phyloP scores from a whole-genome alignment of 2,797 vertebrate genomes.

The Agapornis canus region DNA sequence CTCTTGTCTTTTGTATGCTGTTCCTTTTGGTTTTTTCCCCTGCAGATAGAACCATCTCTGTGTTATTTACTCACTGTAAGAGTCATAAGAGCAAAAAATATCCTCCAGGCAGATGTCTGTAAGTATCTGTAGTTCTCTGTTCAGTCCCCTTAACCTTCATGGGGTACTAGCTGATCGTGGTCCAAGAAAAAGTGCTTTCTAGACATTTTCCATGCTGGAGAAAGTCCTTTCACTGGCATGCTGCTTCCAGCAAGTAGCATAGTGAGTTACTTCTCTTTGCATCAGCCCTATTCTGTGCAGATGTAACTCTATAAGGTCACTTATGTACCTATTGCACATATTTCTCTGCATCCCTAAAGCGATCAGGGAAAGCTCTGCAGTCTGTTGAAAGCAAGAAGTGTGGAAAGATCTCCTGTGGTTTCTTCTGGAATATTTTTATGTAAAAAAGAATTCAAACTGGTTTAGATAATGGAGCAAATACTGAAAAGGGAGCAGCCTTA shows the following conservation, averaged over 20 bases:
- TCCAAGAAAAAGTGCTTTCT: neutral
- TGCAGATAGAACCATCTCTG: slow-evolving; percentile 53
- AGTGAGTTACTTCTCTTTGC: neutral
- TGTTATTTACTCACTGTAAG: slow-evolving; percentile 79
- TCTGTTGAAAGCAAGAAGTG: neutral
- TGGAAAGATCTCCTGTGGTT: neutral
- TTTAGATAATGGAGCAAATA: neutral
- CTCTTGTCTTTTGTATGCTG: neutral
- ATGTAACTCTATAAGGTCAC: neutral
- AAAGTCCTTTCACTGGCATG: neutral
- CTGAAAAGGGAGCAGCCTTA: neutral
- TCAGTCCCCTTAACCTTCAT: neutral
- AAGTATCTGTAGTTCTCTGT: slow-evolving; percentile 29
- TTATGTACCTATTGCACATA: neutral
- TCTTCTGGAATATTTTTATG: neutral
- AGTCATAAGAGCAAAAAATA: slow-evolving; percentile 75
- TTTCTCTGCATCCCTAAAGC: neutral
- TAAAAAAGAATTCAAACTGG: neutral
- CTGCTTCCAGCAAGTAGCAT: neutral
- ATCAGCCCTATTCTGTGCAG: neutral
- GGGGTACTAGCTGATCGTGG: neutral
- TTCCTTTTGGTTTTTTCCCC: rapidly evolving
- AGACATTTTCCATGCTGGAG: neutral
- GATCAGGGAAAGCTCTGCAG: neutral
- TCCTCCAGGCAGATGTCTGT: slow-evolving; percentile 73